A percentile compares a stretch with the other conserved stretches of the same genome.
These are phyloP conservation scores for Catalaphyllia jardinei DNA, from an alignment of 64 coral and sea anemone species.

Conservation along the genomic window DNA sequence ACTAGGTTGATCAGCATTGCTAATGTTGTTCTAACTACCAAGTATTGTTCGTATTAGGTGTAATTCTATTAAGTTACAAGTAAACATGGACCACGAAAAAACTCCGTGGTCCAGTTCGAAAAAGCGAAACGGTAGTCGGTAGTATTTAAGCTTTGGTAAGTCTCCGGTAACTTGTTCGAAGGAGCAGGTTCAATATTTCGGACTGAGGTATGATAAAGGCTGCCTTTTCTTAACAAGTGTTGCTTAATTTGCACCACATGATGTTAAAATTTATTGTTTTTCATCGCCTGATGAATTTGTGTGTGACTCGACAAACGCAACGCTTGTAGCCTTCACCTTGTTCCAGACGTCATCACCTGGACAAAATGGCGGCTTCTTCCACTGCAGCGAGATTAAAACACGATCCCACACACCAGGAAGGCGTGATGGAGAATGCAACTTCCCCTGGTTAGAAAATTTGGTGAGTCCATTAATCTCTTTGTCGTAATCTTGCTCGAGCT, in stretches of 20 bases:
- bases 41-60: too few species aligned
- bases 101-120: too few species aligned
- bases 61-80: too few species aligned
- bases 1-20: too few species aligned
- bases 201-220: too few species aligned
- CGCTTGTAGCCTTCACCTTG: slow-evolving; percentile 1
- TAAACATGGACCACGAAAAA: too few species aligned
- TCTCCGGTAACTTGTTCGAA: too few species aligned
- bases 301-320: background rate
- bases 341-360: slow-evolving; percentile 29
- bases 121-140: too few species aligned
- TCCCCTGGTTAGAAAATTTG: background rate
- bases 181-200: too few species aligned
- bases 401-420: background rate
- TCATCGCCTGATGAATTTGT: background rate
- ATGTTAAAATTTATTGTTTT: background rate
- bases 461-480: slow-evolving; percentile 3
- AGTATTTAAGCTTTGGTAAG: too few species aligned
- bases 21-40: too few species aligned
- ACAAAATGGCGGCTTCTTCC: slow-evolving; percentile 16
- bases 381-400: slow-evolving; percentile 10
- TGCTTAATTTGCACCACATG: background rate
- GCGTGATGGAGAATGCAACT: background rate
- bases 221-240: too few species aligned
- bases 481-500: background rate